Percentiles rank a stretch among this genome's conserved stretches.
These are phyloP conservation scores for Tyrannus savana DNA, from an alignment of 2,113 vertebrate species.

Conservation along the genomic window DNA sequence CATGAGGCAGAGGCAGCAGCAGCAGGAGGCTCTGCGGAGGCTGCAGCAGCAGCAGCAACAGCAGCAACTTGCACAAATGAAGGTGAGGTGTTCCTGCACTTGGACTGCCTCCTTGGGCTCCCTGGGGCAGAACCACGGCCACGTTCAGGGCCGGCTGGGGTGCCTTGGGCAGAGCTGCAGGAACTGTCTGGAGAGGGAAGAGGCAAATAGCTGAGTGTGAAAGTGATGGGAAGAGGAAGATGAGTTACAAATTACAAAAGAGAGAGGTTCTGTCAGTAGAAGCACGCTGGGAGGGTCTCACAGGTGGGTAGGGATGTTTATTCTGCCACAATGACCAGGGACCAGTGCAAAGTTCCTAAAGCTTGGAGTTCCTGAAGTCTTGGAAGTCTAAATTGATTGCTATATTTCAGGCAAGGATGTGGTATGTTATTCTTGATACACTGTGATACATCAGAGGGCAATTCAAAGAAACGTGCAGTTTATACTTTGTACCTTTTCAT, in stretches of 20 bases:
- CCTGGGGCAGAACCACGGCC: neutral
- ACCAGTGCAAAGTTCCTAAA: neutral
- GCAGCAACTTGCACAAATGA: constrained; percentile 97
- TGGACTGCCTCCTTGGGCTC: neutral
- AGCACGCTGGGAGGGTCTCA: neutral
- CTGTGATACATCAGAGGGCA: neutral
- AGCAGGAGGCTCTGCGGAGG: constrained; percentile 89
- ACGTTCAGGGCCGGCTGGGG: neutral
- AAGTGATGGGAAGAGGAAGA: neutral
- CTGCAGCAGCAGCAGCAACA: constrained; percentile 94
- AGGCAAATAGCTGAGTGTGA: neutral
- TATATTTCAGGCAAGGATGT: neutral
- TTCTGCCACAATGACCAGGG: neutral
- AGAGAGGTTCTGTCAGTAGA: neutral
- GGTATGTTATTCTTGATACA: neutral
- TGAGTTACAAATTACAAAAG: neutral
- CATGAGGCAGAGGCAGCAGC: constrained; percentile 83
- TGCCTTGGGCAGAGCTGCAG: neutral
- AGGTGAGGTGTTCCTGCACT: constrained; percentile 73
- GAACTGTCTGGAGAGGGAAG: neutral
- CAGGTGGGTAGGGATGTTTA: neutral
- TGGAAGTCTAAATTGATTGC: neutral
- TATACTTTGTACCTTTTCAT: neutral
- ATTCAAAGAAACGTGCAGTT: neutral
- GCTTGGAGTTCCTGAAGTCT: neutral